Conservation (phyloP, 2,888 invertebrate species). For the Drosophila subsilvestris region DNA sequence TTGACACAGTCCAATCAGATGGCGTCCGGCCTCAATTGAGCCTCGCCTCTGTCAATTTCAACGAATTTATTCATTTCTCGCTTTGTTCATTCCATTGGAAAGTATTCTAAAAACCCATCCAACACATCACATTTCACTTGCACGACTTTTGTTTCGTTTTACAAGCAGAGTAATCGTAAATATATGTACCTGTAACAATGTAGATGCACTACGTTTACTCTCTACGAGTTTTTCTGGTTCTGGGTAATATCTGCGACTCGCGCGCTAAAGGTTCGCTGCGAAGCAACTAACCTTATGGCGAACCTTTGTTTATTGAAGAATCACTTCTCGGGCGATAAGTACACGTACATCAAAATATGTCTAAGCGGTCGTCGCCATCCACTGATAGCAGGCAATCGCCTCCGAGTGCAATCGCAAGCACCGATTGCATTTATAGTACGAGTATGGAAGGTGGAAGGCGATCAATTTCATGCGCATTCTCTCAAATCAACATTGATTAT, state of each 20-base stretch:
- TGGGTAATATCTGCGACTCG: background rate
- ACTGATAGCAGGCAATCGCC: conserved; percentile 29
- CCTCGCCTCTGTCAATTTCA: conserved; percentile 16
- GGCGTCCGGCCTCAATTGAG: conserved; percentile 17
- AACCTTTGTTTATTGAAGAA: conserved; percentile 18
- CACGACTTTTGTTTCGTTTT: conserved; percentile 40
- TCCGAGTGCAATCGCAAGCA: conserved; percentile 23
- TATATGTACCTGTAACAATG: conserved; percentile 10
- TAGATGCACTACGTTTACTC: background rate
- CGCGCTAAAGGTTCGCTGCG: background rate
- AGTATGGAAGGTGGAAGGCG: too few species aligned
- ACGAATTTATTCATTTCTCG: conserved; percentile 68
- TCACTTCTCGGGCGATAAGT: conserved; percentile 6
- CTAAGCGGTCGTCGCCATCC: conserved; percentile 21
- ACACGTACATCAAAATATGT: conserved; percentile 33
- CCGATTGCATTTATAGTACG: conserved; percentile 14
- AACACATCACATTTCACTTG: conserved; percentile 12
- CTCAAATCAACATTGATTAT: background rate
- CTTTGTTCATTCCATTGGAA: conserved; percentile 43
- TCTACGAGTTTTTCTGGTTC: background rate
- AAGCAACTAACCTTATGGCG: conserved; percentile 47
- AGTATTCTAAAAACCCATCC: conserved; percentile 44
- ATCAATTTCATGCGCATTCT: too few species aligned
- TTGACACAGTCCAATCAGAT: conserved; percentile 5
- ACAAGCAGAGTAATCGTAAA: conserved; percentile 36